Evolutionary conservation across 2,113 vertebrate species (phyloP), one percentile per base, ranked within the genome.

Genomic region (Myrmophylax atrothorax): DNA sequence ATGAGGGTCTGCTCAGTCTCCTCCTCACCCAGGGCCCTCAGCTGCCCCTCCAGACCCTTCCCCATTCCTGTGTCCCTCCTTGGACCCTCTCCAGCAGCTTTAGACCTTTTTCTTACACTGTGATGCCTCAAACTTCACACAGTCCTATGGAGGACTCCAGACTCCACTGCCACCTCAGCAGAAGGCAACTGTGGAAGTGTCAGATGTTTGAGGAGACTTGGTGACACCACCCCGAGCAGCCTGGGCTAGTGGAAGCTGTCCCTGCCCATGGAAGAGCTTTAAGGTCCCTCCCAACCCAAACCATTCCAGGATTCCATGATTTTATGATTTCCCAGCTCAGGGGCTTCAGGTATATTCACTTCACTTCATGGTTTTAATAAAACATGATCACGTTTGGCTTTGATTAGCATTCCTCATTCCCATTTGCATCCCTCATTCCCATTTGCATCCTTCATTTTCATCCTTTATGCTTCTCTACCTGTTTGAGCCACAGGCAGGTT

Each of bases 81-180:
- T 28, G 64, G 33, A 28, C 5, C 38, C 55, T 69, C 38, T 46
- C 26, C 46, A 18, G 8, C 46, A 77, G 2, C 53, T 53, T 26
- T 0, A 14, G 5, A 7, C 10, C 1, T 4, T 53, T 62, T 33
- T 5, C 38, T 0, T 2, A 5, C 2, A 1, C 11, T 1, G 2
- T 14, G 56, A 8, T 29, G n/a, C 28, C 84, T 63, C 26, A 53
- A 68, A 53, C 11, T 28, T 23, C 73, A 40, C 40, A 40, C 40
- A 40, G 40, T 40, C 40, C 64, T 4, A 3, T 0, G 3, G 0
- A 7, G 59, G 69, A 16, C 29, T 3, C 2, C 29, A 23, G 40
- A 29, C 12, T 29, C 3, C 8, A 37, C 31, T 0, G 5, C 52
- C 24, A 5, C 2, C 11, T 18, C 50, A 25, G 1, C 25, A 29